Base-by-base conservation (phyloP, 2,888 invertebrate species). In the Sarcophaga caerulescens region DNA sequence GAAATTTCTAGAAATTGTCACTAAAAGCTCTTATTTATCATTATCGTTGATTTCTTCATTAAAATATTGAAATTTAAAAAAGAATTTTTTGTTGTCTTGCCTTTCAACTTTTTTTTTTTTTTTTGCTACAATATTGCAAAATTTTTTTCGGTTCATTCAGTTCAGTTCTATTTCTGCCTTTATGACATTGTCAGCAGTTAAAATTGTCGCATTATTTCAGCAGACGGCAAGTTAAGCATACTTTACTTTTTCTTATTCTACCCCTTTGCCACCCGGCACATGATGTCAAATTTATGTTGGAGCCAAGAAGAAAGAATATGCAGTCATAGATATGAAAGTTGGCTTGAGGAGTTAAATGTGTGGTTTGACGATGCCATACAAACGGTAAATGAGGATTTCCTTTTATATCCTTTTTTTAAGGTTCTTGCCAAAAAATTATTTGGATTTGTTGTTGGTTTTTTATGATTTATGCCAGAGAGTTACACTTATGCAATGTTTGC, bases 121-220 rank as follows among this genome's bases (percentile, higher is more conserved):
- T 74, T 65, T 52, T 75, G 12, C 66, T 81, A 65, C 77, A 74
- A 63, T 66, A 70, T 65, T 70, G 70, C 47, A 63, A 75, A 74
- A 78, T 47, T 68, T 78, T 45, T 23, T 35, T 35, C 35, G 35
- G 35, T 35, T 35, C 35, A 35, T 35, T 35, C 19, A 21, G 77
- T 76, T 76, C 11, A 52, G 35, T 12, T 68, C 52, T 68, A 25
- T 60, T 60, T 47, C 12, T 74, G n/a, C 11, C 59, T 71, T 68
- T 71, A 66, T 47, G 66, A 82, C 68, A 75, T 85, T 81, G 75
- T 82, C 79, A 82, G 79, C 85, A 82, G 66, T 79, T 79, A 76
- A 79, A 76, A 45, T 76, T 79, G 77, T 82, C 79, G 71, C 76
- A 68, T 79, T 68, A 85, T 70, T 78, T 78, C 60, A 70, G 10